Base-by-base conservation (phyloP, 2,888 invertebrate genomes). In the Adelphocoris suturalis region DNA sequence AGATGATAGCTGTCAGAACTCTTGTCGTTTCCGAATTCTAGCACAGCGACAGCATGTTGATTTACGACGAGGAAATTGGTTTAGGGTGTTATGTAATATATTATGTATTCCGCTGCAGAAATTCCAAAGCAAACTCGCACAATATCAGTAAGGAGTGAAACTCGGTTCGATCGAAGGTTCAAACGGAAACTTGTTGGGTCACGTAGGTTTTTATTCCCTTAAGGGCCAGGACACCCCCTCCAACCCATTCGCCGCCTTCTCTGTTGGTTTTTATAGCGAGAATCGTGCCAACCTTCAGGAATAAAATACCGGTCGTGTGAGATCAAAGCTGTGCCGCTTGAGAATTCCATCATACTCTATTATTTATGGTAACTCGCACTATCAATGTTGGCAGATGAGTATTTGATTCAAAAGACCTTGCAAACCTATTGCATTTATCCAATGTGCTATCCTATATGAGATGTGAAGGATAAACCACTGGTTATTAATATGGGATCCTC, bases 131-230 rank as follows among this genome's bases (percentile, higher is more conserved):
- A 68, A 68, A 68, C 68, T 68, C 68, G 68, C 68, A 23, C 68
- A 61, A 61, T 61, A 68, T 68, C 68, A 68, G 23, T 68, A 9
- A 23, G 23, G 68, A 68, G 68, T 23, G 68, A 68, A 68, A 68
- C 68, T 68, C 23, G 68, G 68, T 5, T 68, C 68, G 68, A 68
- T 68, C 23, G 11, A 13, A 68, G 11, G 19, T 68, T 68, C 68
- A 68, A 68, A 68, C 68, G 23, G 68, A 13, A 23, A 27, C 68
- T 68, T 68, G 68, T 68, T 68, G 68, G 68, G 68, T 68, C 68
- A 68, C 68, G 68, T 68, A 68, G 68, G 68, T 68, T 68, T 68
- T 68, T 68, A 68, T 68, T 68, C 68, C 68, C 68, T 68, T 68
- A 27, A 68, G 68, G 68, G 68, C 23, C 68, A 23, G 23, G 23